Base-by-base conservation (phyloP, 2,797 vertebrate genomes). In the Esox lucius region DNA sequence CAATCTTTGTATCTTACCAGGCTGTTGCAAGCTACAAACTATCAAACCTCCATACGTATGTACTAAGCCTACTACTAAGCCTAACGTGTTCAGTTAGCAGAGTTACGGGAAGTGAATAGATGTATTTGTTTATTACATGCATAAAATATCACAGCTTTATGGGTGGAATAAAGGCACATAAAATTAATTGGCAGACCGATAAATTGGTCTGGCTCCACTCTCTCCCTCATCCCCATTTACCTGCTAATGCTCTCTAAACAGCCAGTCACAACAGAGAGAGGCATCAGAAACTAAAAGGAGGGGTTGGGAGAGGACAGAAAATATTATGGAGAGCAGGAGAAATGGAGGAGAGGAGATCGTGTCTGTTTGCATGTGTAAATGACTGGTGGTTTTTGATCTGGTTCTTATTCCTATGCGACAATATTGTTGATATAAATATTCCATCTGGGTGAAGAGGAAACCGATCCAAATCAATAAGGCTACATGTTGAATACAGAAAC, bases 201-300 rank as follows among this genome's bases (percentile, higher is more conserved):
- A n/a, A n/a, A n/a, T n/a, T n/a, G n/a, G 12, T 49, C 59, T 16
- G 7, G 49, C 39, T 75, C 68, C 74, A 22, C 64, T 33, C 16
- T 26, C 48, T 28, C 13, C n/a, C 51, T 48, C 56, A 16, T 51
- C 68, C 28, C 56, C 19, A 69, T 22, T 66, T 33, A 70, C 72
- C 78, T 76, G 51, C 19, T 59, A 19, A 35, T 64, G 68, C 64
- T 62, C 22, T 51, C 39, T 70, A 59, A 51, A 33, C 46, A 24
- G 5, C 26, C 67, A 69, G 35, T 73, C 71, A 69, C 26, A 69
- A 70, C 68, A 64, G n/a, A 17, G 65, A 28, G 11, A n/a, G n/a
- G 48, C 12, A 53, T 42, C 17, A 2, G 3, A 19, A 13, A 68
- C n/a, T 15, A 13, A 31, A 28, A 67, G 22, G 1, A 24, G 48